phyloP scores from a whole-genome alignment of 2,797 vertebrate species.

The Enoplosus armatus region DNA sequence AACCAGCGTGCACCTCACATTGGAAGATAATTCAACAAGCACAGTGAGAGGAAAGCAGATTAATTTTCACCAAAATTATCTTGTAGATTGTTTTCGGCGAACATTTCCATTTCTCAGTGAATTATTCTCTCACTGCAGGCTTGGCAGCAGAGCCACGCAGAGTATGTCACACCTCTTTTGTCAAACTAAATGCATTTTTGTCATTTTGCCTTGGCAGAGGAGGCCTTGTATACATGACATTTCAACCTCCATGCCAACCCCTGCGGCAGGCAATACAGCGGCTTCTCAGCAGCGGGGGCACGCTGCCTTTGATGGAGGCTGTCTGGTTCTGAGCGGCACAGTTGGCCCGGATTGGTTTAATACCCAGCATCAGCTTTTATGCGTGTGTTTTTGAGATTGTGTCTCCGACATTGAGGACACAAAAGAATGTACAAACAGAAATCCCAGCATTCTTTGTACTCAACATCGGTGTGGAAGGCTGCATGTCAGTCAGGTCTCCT shows the following conservation, averaged over 20 bases:
- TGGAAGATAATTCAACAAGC: constrained; percentile 66
- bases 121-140: constrained; percentile 48
- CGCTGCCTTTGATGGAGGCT: constrained; percentile 53
- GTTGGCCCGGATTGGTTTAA: constrained; percentile 52
- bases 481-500: constrained; percentile 16
- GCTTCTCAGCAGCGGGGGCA: constrained; percentile 49
- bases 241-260: constrained; percentile 62
- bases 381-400: constrained; percentile 38
- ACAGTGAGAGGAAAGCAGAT: constrained; percentile 60
- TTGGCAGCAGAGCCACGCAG: constrained; percentile 38
- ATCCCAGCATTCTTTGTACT: constrained; percentile 15
- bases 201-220: constrained; percentile 70
- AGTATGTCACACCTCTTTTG: constrained; percentile 60
- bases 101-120: constrained; percentile 60
- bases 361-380: constrained; percentile 41
- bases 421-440: constrained; percentile 40
- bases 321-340: constrained; percentile 57
- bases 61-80: constrained; percentile 71
- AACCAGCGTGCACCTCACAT: constrained; percentile 47
- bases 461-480: background rate
- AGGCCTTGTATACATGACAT: constrained; percentile 56
- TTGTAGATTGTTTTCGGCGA: constrained; percentile 65
- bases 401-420: constrained; percentile 14
- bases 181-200: constrained; percentile 69
- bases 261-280: constrained; percentile 27